phyloP scores from a whole-genome alignment of 2,797 vertebrate species.

The Scleropages formosus region DNA sequence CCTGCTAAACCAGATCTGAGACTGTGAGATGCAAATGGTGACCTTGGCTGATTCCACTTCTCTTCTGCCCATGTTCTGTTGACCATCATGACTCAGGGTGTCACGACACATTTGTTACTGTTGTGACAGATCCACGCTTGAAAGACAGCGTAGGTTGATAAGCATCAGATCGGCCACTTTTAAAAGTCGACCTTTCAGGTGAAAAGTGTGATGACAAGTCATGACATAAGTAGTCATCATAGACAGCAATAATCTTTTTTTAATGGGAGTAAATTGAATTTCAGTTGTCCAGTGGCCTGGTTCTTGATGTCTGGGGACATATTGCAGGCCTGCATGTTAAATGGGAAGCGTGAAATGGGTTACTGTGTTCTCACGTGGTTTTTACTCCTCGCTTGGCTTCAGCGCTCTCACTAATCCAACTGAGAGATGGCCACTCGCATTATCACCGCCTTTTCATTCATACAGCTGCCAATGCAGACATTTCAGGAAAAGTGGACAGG shows the following conservation, averaged over 20 bases:
- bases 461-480: neutral
- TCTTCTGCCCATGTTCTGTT: no score
- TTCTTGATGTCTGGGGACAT: conserved; percentile 3
- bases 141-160: neutral
- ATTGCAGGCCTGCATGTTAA: neutral
- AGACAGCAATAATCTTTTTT: no score
- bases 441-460: neutral
- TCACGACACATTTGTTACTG: no score
- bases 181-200: neutral
- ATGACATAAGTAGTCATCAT: neutral
- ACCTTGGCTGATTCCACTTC: no score
- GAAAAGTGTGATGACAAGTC: neutral
- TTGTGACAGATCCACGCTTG: no score
- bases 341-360: conserved; percentile 14
- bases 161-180: neutral
- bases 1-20: no score
- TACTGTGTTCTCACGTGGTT: neutral
- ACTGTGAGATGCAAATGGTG: no score
- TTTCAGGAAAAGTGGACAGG: no score
- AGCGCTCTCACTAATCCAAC: neutral
- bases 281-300: neutral
- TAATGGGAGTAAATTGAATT: conserved; percentile 11
- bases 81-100: no score
- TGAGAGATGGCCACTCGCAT: neutral
- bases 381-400: neutral